Evolutionary conservation across 2,797 vertebrate genomes (phyloP), one percentile per base, ranked within the genome.

Genomic region (Vultur gryphus): DNA sequence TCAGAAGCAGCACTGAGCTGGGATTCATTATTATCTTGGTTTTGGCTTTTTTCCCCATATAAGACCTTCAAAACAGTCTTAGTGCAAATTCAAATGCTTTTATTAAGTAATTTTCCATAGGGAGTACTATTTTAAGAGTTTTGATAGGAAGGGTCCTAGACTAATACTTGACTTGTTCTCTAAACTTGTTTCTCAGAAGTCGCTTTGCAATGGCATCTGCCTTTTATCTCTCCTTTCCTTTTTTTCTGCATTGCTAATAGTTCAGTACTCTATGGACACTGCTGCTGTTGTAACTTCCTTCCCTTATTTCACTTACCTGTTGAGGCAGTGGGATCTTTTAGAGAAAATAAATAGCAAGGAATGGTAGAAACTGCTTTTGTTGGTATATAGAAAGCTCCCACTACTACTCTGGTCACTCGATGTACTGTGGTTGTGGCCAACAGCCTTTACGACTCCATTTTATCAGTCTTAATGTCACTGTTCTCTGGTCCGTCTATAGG

Each of bases 401-500:
- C 31, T 43, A 4, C 20, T 51, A 0, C 10, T 49, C 11, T 39
- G 39, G 35, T 88, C 13, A 11, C 17, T 66, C 1, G 0, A 2
- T 18, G 21, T 66, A 13, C 18, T 66, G 51, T 59, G 24, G 28
- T 52, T 46, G n/a, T 76, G 31, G 31, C 59, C 39, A 62, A 11
- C 29, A 59, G 55, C 37, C 26, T 35, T 54, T 58, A 9, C 0
- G 1, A 13, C 15, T 61, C 19, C 0, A 2, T 75, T 73, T 44
- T 29, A 9, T 17, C 15, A 43, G 37, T 17, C 39, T 67, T 88
- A 7, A 17, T 2, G 4, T 24, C 7, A 3, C 25, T 71, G 49
- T 61, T 78, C 8, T 76, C 29, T 90, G 73, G 15, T 73, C 25
- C 76, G 35, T 55, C 67, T 39, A n/a, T 9, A 98, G 98, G 80